Percentiles rank a stretch among this genome's conserved stretches.
Evolutionary conservation across 2,113 vertebrate genomes (phyloP).

Genomic region (Todiramphus chloris): DNA sequence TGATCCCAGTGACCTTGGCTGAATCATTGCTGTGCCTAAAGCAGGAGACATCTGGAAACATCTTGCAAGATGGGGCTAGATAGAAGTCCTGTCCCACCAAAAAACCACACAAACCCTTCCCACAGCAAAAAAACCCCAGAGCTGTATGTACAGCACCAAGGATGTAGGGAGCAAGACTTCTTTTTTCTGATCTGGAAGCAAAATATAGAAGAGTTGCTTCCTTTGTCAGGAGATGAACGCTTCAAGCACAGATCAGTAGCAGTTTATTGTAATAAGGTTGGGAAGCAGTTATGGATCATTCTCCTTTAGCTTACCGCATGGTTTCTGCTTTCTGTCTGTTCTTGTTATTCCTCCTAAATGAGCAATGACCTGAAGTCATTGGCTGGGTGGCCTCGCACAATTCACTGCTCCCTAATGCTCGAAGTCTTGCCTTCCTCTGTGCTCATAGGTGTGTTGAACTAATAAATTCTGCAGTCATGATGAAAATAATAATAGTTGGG

Average conservation of each 20-base stretch:
- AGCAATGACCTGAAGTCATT: neutral
- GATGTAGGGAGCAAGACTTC: neutral
- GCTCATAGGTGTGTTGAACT: neutral
- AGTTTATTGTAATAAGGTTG: neutral
- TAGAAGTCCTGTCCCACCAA: neutral
- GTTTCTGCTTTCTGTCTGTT: neutral
- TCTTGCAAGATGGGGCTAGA: neutral
- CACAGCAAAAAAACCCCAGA: neutral
- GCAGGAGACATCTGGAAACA: neutral
- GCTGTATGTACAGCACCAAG: neutral
- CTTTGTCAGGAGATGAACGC: neutral
- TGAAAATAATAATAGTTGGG: neutral
- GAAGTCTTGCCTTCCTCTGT: neutral
- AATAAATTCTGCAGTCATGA: neutral
- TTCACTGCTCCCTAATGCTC: neutral
- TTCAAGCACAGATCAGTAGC: neutral
- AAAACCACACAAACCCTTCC: neutral
- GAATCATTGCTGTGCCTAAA: neutral
- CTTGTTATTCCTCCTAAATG: neutral
- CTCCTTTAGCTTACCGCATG: neutral
- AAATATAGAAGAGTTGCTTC: neutral
- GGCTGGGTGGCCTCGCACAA: neutral
- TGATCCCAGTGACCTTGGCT: neutral
- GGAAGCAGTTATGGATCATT: neutral
- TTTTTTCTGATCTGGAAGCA: neutral